phyloP scores from a whole-genome alignment of 2,888 invertebrate genomes.

The Apoda limacodes region DNA sequence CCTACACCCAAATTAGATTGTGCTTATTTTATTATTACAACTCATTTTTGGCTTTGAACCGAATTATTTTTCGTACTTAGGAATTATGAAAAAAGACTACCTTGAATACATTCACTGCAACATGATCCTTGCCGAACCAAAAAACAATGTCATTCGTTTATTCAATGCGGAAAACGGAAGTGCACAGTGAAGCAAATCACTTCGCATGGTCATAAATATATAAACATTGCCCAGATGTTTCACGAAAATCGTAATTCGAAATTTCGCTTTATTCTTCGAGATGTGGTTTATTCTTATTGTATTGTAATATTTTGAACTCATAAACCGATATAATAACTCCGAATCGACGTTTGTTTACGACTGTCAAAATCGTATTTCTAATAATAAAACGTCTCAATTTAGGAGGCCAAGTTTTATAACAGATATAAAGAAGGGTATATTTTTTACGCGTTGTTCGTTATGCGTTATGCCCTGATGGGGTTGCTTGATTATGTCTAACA shows the following conservation, averaged over 20 bases:
- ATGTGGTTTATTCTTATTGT: slow-evolving; percentile 16
- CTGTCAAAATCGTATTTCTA: slow-evolving; percentile 65
- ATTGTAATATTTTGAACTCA: slow-evolving; percentile 51
- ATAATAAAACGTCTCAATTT: slow-evolving; percentile 67
- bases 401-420: slow-evolving; percentile 57
- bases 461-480: not conserved
- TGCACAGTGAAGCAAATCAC: slow-evolving; percentile 25
- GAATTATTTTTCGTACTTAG: slow-evolving; percentile 6
- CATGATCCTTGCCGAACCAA: slow-evolving; percentile 45
- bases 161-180: slow-evolving; percentile 50
- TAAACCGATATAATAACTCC: slow-evolving; percentile 56
- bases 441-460: slow-evolving; percentile 29
- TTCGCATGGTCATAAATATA: no score
- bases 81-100: no score
- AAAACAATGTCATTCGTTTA: slow-evolving; percentile 59
- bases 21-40: no score
- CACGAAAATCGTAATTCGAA: not conserved
- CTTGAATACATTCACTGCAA: no score
- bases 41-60: slow-evolving; percentile 19
- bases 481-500: not conserved
- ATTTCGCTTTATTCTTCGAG: slow-evolving; percentile 25
- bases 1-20: slow-evolving; percentile 15
- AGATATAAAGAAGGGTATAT: slow-evolving; percentile 44
- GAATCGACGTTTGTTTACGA: slow-evolving; percentile 52
- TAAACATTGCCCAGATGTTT: slow-evolving; percentile 3